Evolutionary conservation across 2,797 vertebrate genomes (phyloP).

Genomic region (Esox masquinongy): DNA sequence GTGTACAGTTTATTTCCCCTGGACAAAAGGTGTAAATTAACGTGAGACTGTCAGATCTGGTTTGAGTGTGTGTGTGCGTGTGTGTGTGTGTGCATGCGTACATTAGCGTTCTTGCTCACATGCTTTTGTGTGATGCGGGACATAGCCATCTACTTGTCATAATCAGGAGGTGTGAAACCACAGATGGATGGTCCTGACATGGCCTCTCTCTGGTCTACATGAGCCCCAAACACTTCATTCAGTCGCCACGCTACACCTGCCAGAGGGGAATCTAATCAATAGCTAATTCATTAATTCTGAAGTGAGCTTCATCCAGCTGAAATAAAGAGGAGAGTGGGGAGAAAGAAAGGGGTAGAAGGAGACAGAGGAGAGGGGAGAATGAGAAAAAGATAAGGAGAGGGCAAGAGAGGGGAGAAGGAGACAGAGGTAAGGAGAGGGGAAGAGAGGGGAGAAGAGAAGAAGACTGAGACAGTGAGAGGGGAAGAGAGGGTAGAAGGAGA

Average conservation of each 20-base stretch:
- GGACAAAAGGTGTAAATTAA: too few species aligned
- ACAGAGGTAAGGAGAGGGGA: neutral
- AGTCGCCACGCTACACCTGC: conserved; percentile 89
- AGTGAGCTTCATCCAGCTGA: conserved; percentile 61
- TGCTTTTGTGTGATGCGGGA: too few species aligned
- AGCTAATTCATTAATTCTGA: conserved; percentile 92
- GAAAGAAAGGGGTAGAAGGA: neutral
- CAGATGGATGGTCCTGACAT: conserved; percentile 84
- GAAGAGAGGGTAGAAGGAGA: too few species aligned
- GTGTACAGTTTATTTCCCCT: too few species aligned
- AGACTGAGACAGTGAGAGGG: too few species aligned
- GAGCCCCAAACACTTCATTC: conserved; percentile 88
- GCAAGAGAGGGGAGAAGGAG: neutral
- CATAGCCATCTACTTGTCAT: conserved; percentile 71
- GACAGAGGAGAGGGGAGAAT: neutral
- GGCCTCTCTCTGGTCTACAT: conserved; percentile 62
- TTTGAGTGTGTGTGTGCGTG: too few species aligned
- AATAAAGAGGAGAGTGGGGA: neutral
- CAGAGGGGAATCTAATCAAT: conserved; percentile 92
- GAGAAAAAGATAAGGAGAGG: neutral
- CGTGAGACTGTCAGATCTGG: too few species aligned
- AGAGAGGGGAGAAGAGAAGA: neutral
- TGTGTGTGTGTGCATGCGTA: too few species aligned
- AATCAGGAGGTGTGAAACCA: conserved; percentile 78
- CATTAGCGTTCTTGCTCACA: too few species aligned